Base-by-base conservation (phyloP, 2,888 invertebrate genomes). In the Hyposoter didymator region DNA sequence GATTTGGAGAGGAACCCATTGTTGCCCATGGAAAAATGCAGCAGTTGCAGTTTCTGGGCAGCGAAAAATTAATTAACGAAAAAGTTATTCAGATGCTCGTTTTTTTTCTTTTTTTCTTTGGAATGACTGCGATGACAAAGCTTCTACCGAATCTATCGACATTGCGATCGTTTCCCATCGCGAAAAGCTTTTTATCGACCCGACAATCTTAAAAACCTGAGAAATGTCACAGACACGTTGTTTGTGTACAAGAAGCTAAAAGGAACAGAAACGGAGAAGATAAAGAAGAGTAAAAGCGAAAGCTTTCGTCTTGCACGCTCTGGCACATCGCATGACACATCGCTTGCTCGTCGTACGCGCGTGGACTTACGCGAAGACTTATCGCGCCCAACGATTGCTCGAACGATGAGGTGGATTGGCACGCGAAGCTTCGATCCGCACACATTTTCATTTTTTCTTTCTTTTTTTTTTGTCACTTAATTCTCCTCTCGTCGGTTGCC, bases 361-460 rank as follows among this genome's bases (percentile, higher is more conserved):
- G 80, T 52, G 66, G 82, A 86, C 81, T 78, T 79, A 79, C 76
- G 64, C 67, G 52, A 78, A 80, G 84, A 87, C 87, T 88, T 88
- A 87, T 87, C 86, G 84, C 82, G 59, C 72, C 73, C 69, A 84
- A 76, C 86, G 85, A 87, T 88, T 87, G 84, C 84, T 79, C 55
- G 73, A 52, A 73, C 64, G 86, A 87, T 86, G 79, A 80, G 66
- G 82, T 59, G 49, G 78, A 80, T 81, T 78, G 86, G 86, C 88
- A 88, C 87, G 87, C 88, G 88, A 87, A 75, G 72, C 74, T 78
- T 55, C 62, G 35, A 72, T 70, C 22, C 45, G 6, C 47, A 52
- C 64, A 35, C 67, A 43, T 49, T 49, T 67, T 55, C 74, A 32
- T 59, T 14, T 43, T 70, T 64, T 78, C 22, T 52, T 78, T 76